Evolutionary conservation across 2,797 vertebrate species (phyloP), one percentile per base, ranked within the genome.

Genomic region (Mus caroli): DNA sequence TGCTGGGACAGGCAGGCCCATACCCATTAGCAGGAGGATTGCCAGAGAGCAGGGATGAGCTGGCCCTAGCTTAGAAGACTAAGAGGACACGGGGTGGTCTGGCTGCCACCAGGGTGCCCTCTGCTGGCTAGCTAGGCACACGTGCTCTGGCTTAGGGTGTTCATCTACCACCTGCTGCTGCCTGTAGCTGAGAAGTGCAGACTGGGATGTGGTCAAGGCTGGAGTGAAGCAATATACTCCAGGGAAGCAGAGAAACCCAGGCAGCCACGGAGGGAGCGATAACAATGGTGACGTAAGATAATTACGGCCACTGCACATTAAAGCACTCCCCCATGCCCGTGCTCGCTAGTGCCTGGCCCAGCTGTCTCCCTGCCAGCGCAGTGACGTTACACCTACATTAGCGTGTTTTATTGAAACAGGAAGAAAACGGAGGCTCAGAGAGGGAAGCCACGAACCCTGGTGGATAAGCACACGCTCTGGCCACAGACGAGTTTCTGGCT

Each of bases 101-200:
- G 52, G 60, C 77, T 3, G 0, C 46, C 67, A 0, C n/a, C 20
- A 43, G 80, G 20, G 64, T 4, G 34, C 95, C 94, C 94, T 95
- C 97, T 98, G 73, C 94, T 95, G 97, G 94, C 69, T 6, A 8
- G 28, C 54, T 31, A 40, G n/a, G 37, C 28, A n/a, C 62, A 20
- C 62, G 2, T 0, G 78, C 75, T 15, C 4, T 6, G 43, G 52
- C 87, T 19, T 64, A 50, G 84, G 60, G 46, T 0, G 10, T 0
- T 4, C 8, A 7, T 6, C 13, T 0, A 22, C 84, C 5, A 2
- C 64, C 56, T 1, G 86, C 56, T 3, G 84, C 46, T 11, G 50
- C 71, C 75, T 2, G 0, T 22, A 89, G 62, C 3, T 71, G 15
- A 22, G 64, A 76, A 90, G 67, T 0, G 8, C 69, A 13, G 88